Conservation (phyloP, 2,797 vertebrate genomes). For the Pterois miles region DNA sequence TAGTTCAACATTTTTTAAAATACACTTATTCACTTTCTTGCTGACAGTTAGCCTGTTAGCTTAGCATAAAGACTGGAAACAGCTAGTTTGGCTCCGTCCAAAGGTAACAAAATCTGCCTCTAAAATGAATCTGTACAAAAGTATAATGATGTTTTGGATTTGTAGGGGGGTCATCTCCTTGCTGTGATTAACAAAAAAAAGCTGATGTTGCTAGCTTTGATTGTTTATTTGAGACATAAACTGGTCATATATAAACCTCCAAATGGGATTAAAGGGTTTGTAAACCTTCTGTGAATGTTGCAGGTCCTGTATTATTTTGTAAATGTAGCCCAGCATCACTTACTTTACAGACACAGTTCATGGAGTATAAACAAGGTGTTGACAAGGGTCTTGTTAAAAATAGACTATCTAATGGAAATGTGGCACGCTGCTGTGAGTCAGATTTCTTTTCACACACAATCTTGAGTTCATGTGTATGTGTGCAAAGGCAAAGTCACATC, state of each 20-base stretch:
- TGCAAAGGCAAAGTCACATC: background rate
- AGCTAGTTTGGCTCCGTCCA: background rate
- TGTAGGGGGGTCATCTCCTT: background rate
- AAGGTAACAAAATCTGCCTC: background rate
- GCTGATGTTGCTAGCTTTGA: background rate
- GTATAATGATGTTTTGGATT: background rate
- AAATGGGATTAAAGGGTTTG: background rate
- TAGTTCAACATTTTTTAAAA: background rate
- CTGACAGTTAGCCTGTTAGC: background rate
- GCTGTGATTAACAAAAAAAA: background rate
- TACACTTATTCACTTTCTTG: background rate
- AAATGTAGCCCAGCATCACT: background rate
- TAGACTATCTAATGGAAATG: background rate
- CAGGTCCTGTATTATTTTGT: background rate
- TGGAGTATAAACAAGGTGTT: background rate
- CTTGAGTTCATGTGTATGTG: constrained; percentile 6
- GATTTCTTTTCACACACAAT: background rate
- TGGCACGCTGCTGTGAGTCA: constrained; percentile 13
- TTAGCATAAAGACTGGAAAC: background rate
- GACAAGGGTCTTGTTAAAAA: constrained; percentile 1
- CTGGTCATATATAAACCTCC: background rate
- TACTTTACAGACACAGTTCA: background rate
- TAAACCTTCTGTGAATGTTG: background rate
- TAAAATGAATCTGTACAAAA: background rate
- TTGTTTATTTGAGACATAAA: background rate